phyloP scores from a whole-genome alignment of 1,140 invertebrate genomes.

The Drosophila setifemur region DNA sequence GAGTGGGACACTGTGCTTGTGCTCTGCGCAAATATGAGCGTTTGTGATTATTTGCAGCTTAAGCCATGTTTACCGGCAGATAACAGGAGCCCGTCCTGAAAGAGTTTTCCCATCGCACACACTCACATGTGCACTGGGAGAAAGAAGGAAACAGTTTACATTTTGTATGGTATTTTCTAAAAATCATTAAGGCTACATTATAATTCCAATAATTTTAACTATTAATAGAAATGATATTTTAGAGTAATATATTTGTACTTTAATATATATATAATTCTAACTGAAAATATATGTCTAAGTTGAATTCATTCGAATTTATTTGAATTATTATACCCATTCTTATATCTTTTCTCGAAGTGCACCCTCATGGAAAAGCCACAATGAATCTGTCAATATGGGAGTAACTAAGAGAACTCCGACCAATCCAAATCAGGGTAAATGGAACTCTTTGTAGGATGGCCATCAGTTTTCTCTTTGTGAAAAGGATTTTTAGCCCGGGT shows the following conservation, averaged over 20 bases:
- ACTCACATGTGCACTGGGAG: neutral
- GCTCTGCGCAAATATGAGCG: conserved; percentile 57
- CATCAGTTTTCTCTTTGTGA: conserved; percentile 15
- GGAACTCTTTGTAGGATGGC: conserved; percentile 26
- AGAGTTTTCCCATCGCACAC: conserved; percentile 22
- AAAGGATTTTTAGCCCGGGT: conserved; percentile 8
- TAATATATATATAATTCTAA: too few species aligned
- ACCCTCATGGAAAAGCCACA: neutral
- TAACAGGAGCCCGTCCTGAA: conserved; percentile 28
- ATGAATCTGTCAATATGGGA: conserved; percentile 27
- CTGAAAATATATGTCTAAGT: too few species aligned
- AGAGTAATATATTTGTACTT: too few species aligned
- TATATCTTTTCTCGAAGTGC: neutral
- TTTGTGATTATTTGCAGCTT: conserved; percentile 71
- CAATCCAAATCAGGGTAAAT: conserved; percentile 26
- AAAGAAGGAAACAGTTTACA: neutral
- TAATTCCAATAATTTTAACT: too few species aligned
- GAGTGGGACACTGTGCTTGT: conserved; percentile 60
- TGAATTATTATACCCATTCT: too few species aligned
- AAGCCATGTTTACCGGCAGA: conserved; percentile 52
- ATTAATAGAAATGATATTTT: too few species aligned
- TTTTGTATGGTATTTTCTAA: neutral
- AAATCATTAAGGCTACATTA: neutral
- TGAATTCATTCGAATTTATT: too few species aligned
- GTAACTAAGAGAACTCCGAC: conserved; percentile 3